Evolutionary conservation across 2,113 vertebrate genomes (phyloP).

Genomic region (Psammodynastes pulverulentus): DNA sequence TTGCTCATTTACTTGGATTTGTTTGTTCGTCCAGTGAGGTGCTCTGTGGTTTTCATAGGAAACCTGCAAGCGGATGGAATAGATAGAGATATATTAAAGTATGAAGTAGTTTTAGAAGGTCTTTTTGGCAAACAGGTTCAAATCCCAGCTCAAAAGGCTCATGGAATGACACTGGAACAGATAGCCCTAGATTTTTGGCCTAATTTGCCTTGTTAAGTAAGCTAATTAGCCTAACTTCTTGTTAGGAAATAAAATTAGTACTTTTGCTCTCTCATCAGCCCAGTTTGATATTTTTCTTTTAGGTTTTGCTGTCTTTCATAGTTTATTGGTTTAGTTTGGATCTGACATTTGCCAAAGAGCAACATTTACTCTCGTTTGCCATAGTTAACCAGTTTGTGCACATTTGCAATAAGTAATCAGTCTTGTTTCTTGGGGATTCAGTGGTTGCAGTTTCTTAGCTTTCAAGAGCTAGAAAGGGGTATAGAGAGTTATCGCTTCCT

Average conservation of each 20-base stretch:
- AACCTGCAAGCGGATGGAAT: background rate
- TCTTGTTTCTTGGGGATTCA: background rate
- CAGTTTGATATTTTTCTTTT: background rate
- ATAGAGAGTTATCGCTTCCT: background rate
- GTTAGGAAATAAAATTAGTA: background rate
- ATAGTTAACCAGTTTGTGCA: background rate
- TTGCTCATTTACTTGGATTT: background rate
- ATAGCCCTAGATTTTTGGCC: background rate
- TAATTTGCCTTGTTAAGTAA: background rate
- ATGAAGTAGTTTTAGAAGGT: background rate
- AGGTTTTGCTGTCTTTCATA: background rate
- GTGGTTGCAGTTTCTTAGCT: background rate
- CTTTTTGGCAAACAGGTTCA: background rate
- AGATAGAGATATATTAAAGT: background rate
- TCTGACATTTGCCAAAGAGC: background rate
- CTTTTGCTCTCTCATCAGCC: background rate
- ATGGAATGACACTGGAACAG: background rate
- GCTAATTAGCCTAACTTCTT: background rate
- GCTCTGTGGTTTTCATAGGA: background rate
- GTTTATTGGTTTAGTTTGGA: background rate
- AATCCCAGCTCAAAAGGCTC: background rate
- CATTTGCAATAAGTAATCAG: background rate
- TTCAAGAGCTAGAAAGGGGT: background rate
- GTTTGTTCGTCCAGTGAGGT: background rate
- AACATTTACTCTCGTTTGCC: background rate